Evolutionary conservation across 2,797 vertebrate genomes (phyloP).

Genomic region (Discoglossus pictus): DNA sequence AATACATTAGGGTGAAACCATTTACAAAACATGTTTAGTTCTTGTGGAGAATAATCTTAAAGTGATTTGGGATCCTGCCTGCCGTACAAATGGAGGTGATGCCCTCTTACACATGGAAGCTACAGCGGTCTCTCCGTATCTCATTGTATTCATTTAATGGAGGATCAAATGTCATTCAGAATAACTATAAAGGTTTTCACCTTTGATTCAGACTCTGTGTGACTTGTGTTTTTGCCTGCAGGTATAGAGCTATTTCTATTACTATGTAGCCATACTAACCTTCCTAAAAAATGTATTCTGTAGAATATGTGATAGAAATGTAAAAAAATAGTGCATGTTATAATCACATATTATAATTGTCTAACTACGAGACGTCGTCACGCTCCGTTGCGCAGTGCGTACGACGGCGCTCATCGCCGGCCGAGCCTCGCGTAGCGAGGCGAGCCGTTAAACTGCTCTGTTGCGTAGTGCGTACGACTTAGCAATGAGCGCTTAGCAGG

Average conservation of each 20-base stretch:
- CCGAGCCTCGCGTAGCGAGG: no score
- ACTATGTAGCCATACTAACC: not conserved
- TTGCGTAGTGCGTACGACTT: no score
- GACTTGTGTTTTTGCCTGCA: constrained; percentile 21
- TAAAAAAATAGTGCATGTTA: no score
- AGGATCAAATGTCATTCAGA: constrained; percentile 34
- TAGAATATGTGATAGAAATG: no score
- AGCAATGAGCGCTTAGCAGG: no score
- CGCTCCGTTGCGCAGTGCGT: no score
- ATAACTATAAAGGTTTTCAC: constrained; percentile 27
- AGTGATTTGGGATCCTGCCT: constrained; percentile 39
- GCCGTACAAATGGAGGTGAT: constrained; percentile 49
- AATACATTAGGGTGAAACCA: constrained; percentile 25
- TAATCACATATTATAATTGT: no score
- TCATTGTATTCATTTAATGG: constrained; percentile 45
- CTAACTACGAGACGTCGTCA: no score
- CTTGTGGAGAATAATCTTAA: constrained; percentile 31
- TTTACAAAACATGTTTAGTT: constrained; percentile 30
- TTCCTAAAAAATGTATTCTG: no score
- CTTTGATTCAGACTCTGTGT: constrained; percentile 20
- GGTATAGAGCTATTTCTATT: not conserved
- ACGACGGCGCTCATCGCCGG: no score
- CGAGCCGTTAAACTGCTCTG: no score
- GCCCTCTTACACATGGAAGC: constrained; percentile 35
- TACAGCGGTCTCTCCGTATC: constrained; percentile 6